These are phyloP conservation scores for Planiliza haematocheilus DNA, from an alignment of 2,113 vertebrate species.

Conservation along the genomic window DNA sequence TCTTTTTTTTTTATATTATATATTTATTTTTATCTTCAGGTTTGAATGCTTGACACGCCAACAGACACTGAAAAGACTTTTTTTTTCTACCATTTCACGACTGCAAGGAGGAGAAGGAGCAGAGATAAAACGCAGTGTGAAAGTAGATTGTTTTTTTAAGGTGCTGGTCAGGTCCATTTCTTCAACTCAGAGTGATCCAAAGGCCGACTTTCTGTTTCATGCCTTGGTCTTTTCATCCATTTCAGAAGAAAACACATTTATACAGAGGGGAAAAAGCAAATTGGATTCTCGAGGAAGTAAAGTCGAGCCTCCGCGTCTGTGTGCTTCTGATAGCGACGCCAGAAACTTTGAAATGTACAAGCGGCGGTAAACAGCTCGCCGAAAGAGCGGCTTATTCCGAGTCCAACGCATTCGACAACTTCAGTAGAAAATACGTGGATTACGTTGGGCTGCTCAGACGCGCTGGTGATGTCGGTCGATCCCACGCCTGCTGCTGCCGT, in stretches of 20 bases:
- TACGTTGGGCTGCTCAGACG: background rate
- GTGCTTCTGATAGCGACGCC: slow-evolving; percentile 16
- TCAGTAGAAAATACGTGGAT: background rate
- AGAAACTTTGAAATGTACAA: background rate
- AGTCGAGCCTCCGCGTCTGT: slow-evolving; percentile 25
- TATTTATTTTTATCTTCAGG: slow-evolving; percentile 34
- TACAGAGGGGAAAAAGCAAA: slow-evolving; percentile 16
- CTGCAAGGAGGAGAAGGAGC: background rate
- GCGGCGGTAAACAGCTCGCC: slow-evolving; percentile 9
- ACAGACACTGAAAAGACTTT: slow-evolving; percentile 15
- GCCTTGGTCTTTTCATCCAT: slow-evolving; percentile 13
- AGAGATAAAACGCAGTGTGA: slow-evolving; percentile 17
- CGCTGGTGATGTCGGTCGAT: background rate
- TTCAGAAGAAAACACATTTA: slow-evolving; percentile 38
- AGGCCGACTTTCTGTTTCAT: slow-evolving; percentile 18
- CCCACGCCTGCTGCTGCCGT: too few species aligned
- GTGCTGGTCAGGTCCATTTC: slow-evolving; percentile 2
- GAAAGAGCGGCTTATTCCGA: background rate
- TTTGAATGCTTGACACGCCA: slow-evolving; percentile 47
- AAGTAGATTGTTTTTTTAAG: background rate
- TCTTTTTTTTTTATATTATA: slow-evolving; percentile 8
- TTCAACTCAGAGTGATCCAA: background rate
- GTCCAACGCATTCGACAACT: background rate
- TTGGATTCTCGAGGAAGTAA: slow-evolving; percentile 39
- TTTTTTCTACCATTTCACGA: slow-evolving; percentile 6